Base-by-base conservation (phyloP, 2,888 invertebrate species). In the Oxytorus armatus region DNA sequence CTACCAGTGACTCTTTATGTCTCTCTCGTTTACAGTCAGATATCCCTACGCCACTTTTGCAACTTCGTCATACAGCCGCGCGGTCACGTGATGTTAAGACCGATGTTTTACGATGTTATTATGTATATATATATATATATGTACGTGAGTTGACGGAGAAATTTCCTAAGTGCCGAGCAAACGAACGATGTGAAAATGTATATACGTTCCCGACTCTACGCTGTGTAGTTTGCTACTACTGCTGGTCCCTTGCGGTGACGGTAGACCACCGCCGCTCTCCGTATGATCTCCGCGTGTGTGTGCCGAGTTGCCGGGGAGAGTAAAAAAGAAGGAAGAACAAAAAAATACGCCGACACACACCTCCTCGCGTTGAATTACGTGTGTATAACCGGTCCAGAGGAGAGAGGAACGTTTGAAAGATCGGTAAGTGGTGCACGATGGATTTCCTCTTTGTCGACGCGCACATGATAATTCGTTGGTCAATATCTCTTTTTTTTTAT, bases 201-300 rank as follows among this genome's bases (percentile, higher is more conserved):
- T 11, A 29, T 29, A 59, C 70, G 69, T 33, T 61, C 73, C 49
- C 42, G 51, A 73, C 63, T 73, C 42, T 29, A 42, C 73, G 63
- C 51, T 53, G 73, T 73, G 63, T 53, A 63, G 73, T 63, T 18
- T 63, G 63, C 23, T 69, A 69, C 73, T 73, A 73, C 73, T 73
- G 61, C 61, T 61, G 72, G 39, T 72, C 59, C 70, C 36, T 42
- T 36, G 61, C 53, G 63, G 51, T 44, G 25, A 51, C 61, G 72
- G 61, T 53, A 51, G 36, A 72, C 14, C 59, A n/a, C 72, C 47
- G 49, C 36, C 33, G 23, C 53, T 63, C 63, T 73, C 61, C 59
- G 49, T 63, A 61, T 63, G 63, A 55, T 69, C 53, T 49, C 42
- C 11, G 23, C 51, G n/a, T n/a, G 47, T 36, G 59, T 36, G 33